Base-by-base conservation (phyloP, 2,797 vertebrate species). In the Enteromius argenteus region DNA sequence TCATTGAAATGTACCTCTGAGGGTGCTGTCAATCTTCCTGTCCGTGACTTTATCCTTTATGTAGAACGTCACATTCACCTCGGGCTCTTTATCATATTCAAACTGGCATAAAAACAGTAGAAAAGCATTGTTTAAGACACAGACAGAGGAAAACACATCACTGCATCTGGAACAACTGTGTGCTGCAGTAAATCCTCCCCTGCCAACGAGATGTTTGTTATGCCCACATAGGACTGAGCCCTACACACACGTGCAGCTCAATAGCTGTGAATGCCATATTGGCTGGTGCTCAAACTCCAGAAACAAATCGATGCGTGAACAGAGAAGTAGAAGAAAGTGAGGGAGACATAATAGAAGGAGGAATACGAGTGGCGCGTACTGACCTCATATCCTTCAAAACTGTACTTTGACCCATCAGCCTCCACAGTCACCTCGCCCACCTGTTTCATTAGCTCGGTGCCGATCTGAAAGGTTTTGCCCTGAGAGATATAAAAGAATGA, bases 1-100 rank as follows among this genome's bases (percentile, higher is more conserved):
- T 19, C 2, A 62, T 15, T 53, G 23, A 89, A 53, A 91, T 95
- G 89, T 90, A 99, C 98, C 97, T 91, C 95, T 96, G 62, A 99
- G 91, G 10, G 95, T 97, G 93, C 98, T 99, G 96, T 99, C 98
- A 80, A 99, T 96, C 91, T 95, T 96, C 92, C 92, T 92, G 74
- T 91, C 89, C 0, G 89, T 93, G 49, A 86, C 88, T 11, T 88
- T 91, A 53, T 95, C 94, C 91, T 94, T 97, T 88, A 99, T 91
- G 8, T 95, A 96, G 91, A 99, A 96, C 49, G 95, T 95, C 77
- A 99, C 89, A 71, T 94, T 95, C 79, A 97, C 89, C 3, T 96
- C 98, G 91, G 97, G 97, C 83, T 95, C 94, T 91, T 95, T 90
- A 69, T 95, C 92, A 0, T 96, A 96, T 68, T 93, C 84, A 87